These are phyloP conservation scores for Drosophila rellima DNA, from an alignment of 2,888 invertebrate genomes.

Conservation along the genomic window DNA sequence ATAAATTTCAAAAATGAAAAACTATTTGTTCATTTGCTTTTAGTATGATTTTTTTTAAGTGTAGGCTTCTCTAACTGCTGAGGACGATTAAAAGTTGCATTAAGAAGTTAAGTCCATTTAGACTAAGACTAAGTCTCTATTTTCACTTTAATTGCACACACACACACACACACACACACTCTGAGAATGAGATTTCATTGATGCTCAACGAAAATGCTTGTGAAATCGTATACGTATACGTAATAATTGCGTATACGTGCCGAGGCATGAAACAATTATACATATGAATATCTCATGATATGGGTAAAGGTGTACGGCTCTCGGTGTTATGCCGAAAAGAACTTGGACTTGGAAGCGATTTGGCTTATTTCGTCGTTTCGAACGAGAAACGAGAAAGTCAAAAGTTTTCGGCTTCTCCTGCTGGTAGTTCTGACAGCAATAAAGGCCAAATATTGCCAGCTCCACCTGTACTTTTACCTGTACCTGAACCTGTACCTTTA, in stretches of 20 bases:
- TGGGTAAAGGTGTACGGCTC: slow-evolving; percentile 37
- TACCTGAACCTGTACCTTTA: background rate
- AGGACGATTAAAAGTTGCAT: slow-evolving; percentile 24
- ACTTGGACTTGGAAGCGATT: slow-evolving; percentile 13
- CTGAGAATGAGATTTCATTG: background rate
- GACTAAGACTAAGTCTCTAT: slow-evolving; percentile 8
- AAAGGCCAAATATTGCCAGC: slow-evolving; percentile 44
- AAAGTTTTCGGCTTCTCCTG: slow-evolving; percentile 49
- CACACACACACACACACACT: slow-evolving; percentile 2
- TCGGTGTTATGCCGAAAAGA: slow-evolving; percentile 29
- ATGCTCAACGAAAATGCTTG: background rate
- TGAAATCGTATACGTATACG: slow-evolving; percentile 16
- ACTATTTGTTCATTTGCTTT: too few relatives aligned
- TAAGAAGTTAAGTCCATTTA: slow-evolving; percentile 17
- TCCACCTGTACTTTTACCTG: slow-evolving; percentile 10
- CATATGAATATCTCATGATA: background rate
- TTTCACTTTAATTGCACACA: slow-evolving; percentile 2
- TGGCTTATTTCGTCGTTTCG: slow-evolving; percentile 44
- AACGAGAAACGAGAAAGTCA: slow-evolving; percentile 46
- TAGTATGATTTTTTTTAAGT: background rate
- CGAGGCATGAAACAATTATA: slow-evolving; percentile 3
- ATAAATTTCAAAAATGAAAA: too few relatives aligned
- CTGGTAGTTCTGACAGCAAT: slow-evolving; percentile 46
- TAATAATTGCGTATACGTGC: slow-evolving; percentile 14
- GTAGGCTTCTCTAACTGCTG: slow-evolving; percentile 9